phyloP scores from a whole-genome alignment of 2,888 invertebrate species.

The Drosophila tripunctata region DNA sequence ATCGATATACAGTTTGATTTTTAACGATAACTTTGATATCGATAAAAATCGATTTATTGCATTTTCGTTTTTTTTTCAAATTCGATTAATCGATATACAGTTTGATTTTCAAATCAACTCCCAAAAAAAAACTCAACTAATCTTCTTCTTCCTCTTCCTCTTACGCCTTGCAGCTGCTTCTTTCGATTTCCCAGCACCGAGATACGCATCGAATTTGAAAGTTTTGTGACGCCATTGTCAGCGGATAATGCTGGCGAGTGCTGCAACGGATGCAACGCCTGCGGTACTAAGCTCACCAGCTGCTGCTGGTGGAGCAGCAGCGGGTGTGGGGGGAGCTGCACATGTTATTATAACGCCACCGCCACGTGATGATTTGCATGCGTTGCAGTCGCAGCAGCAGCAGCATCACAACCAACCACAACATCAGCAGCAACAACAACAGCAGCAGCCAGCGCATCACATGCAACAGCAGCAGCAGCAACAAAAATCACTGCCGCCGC shows the following conservation, averaged over 20 bases:
- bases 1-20: no score
- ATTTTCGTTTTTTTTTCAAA: no score
- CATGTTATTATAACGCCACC: conserved; percentile 79
- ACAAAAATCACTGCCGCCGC: conserved; percentile 32
- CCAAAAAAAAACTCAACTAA: no score
- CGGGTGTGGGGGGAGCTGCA: conserved; percentile 41
- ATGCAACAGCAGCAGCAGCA: conserved; percentile 61
- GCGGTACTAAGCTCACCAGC: conserved; percentile 40
- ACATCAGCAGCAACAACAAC: conserved; percentile 61
- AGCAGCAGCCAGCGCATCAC: conserved; percentile 62
- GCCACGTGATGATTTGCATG: conserved; percentile 71
- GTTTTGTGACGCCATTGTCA: conserved; percentile 92
- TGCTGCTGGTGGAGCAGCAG: conserved; percentile 38
- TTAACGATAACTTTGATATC: no score
- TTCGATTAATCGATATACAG: no score
- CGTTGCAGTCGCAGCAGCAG: no score
- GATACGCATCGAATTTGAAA: conserved; percentile 96
- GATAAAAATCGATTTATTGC: no score
- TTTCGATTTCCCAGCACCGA: conserved; percentile 98
- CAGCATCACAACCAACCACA: conserved; percentile 60
- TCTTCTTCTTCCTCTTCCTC: no score
- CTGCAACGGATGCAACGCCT: conserved; percentile 38
- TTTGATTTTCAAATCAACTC: no score
- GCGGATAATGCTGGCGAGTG: no score
- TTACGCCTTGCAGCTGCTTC: conserved; percentile 90